These are phyloP conservation scores for Malthinus flaveolus DNA, from an alignment of 2,888 invertebrate species.

Conservation along the genomic window DNA sequence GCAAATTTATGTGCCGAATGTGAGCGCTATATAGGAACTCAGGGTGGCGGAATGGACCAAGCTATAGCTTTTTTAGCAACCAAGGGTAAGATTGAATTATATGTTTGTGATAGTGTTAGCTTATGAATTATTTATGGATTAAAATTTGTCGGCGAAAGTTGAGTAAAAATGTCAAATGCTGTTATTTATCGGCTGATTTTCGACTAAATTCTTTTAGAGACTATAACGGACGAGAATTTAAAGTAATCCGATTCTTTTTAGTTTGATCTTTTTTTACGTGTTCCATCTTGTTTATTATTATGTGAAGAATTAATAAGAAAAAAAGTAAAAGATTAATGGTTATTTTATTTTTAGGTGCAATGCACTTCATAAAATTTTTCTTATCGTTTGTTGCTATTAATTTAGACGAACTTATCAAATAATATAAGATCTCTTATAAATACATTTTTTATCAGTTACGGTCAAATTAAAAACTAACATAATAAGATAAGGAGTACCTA, in stretches of 20 bases:
- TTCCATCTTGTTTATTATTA: not conserved
- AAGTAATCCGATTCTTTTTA: not conserved
- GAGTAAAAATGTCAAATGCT: constrained; percentile 4
- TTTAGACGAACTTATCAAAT: no score
- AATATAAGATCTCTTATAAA: no score
- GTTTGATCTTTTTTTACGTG: not conserved
- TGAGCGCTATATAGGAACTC: constrained; percentile 94
- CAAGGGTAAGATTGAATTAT: constrained; percentile 57
- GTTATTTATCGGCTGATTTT: constrained; percentile 10
- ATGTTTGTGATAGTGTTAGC: constrained; percentile 38
- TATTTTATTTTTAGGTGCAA: no score
- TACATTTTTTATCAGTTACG: no score
- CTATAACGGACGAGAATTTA: not conserved
- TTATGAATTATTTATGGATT: constrained; percentile 41
- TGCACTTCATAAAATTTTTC: no score
- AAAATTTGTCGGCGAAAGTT: constrained; percentile 15
- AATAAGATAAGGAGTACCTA: no score
- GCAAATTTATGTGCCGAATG: constrained; percentile 87
- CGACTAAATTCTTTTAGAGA: not conserved
- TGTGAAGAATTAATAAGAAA: no score
- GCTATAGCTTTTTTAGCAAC: constrained; percentile 93
- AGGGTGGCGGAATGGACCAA: constrained; percentile 99
- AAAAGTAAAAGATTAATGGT: no score
- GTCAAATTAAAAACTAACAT: no score
- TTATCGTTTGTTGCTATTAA: no score